A percentile compares a stretch with the other conserved stretches of the same genome.
Evolutionary conservation across 2,888 invertebrate genomes (phyloP).

Genomic region (Hesperia comma): DNA sequence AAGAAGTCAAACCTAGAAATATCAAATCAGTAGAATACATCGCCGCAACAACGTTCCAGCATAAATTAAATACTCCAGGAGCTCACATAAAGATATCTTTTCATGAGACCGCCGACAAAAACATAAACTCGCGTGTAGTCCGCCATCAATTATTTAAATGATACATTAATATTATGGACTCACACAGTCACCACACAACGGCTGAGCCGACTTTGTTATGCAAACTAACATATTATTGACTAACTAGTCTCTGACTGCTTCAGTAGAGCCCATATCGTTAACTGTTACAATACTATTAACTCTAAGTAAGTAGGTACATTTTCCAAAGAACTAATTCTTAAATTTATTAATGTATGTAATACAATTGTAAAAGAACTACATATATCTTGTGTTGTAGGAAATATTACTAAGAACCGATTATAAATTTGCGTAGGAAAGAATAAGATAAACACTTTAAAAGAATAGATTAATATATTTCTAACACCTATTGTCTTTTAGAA

Average conservation of each 20-base stretch:
- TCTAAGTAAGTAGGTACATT: too few species aligned
- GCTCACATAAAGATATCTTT: constrained; percentile 35
- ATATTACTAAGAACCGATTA: too few species aligned
- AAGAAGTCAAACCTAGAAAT: constrained; percentile 7
- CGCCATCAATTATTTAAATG: constrained; percentile 36
- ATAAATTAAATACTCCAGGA: constrained; percentile 36
- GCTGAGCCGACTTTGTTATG: constrained; percentile 29
- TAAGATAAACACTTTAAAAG: too few species aligned
- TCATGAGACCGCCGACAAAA: constrained; percentile 35
- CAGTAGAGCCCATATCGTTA: not conserved
- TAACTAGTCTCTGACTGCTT: not conserved
- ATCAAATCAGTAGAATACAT: constrained; percentile 25
- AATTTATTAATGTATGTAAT: too few species aligned
- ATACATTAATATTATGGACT: constrained; percentile 35
- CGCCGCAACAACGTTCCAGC: constrained; percentile 10
- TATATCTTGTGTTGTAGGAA: too few species aligned
- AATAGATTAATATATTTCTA: too few species aligned
- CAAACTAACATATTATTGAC: constrained; percentile 24
- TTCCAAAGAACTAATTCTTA: too few species aligned
- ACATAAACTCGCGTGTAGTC: constrained; percentile 34
- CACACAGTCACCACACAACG: constrained; percentile 24
- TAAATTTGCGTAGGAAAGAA: too few species aligned
- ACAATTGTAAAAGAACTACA: too few species aligned
- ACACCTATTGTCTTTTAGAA: not conserved
- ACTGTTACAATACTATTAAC: not conserved